These are phyloP conservation scores for Hormiphora californensis DNA, from an alignment of 37 sponge, comb jelly and placozoan species.

Conservation along the genomic window DNA sequence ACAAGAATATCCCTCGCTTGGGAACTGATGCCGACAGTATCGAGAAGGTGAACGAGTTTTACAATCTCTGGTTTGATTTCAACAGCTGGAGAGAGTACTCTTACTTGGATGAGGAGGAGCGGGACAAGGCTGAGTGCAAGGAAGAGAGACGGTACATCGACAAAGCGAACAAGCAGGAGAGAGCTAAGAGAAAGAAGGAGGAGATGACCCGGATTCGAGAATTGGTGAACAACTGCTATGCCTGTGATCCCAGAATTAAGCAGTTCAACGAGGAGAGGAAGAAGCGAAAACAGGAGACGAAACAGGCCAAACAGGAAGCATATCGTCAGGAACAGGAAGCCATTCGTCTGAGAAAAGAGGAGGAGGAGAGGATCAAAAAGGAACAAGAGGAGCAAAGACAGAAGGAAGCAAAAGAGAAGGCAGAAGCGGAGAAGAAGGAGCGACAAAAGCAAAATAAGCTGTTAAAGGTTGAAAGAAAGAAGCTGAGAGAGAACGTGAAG, in stretches of 20 bases:
- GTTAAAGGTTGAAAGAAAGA: slow-evolving; percentile 71
- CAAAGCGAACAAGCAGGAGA: slow-evolving; percentile 83
- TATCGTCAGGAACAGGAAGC: slow-evolving; percentile 57
- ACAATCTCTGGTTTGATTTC: slow-evolving; percentile 89
- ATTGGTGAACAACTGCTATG: slow-evolving; percentile 81
- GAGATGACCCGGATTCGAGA: slow-evolving; percentile 69
- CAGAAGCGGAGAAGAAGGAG: slow-evolving; percentile 63
- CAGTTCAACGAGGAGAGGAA: slow-evolving; percentile 75
- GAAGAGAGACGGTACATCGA: slow-evolving; percentile 90
- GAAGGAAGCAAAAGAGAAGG: slow-evolving; percentile 60
- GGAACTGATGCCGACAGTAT: slow-evolving; percentile 60
- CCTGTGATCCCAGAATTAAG: slow-evolving; percentile 82
- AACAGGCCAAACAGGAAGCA: slow-evolving; percentile 71
- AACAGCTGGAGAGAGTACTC: slow-evolving; percentile 96
- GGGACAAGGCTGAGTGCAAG: slow-evolving; percentile 83
- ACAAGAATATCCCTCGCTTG: slow-evolving; percentile 76
- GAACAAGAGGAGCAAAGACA: slow-evolving; percentile 65
- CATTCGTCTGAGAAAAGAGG: slow-evolving; percentile 55
- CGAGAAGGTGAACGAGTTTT: slow-evolving; percentile 78
- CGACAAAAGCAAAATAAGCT: slow-evolving; percentile 66
- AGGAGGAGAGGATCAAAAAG: slow-evolving; percentile 63
- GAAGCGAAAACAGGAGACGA: slow-evolving; percentile 67
- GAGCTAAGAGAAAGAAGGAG: slow-evolving; percentile 77
- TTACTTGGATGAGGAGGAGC: slow-evolving; percentile 84
- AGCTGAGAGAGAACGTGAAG: slow-evolving; percentile 58